Percentiles rank a stretch among this genome's conserved stretches.
Evolutionary conservation across 2,888 invertebrate genomes (phyloP).

Genomic region (Metalampra italica): DNA sequence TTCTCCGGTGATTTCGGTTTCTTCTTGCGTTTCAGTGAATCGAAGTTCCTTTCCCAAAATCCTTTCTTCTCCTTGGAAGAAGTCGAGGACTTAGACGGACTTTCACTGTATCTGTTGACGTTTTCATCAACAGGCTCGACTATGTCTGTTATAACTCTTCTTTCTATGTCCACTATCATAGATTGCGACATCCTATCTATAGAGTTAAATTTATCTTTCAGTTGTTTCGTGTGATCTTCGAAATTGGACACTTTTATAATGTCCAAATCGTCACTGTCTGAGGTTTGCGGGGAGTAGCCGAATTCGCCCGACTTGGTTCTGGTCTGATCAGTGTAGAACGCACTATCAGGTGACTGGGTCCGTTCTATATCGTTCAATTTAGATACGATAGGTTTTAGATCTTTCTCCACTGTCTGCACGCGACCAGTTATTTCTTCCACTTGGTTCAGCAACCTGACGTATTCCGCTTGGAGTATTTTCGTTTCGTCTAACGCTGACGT

Average conservation of each 20-base stretch:
- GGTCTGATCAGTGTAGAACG: constrained; percentile 77
- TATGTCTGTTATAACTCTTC: constrained; percentile 48
- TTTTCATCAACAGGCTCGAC: constrained; percentile 31
- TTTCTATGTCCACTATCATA: constrained; percentile 72
- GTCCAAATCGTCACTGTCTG: constrained; percentile 68
- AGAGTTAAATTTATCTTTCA: constrained; percentile 70
- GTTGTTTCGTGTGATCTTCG: constrained; percentile 59
- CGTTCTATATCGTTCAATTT: constrained; percentile 66
- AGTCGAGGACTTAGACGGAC: constrained; percentile 63
- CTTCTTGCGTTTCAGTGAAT: constrained; percentile 68
- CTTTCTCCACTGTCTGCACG: constrained; percentile 82
- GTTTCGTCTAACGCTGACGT: constrained; percentile 84
- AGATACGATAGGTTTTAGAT: constrained; percentile 73
- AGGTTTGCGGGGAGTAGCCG: constrained; percentile 68
- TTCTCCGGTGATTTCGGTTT: constrained; percentile 65
- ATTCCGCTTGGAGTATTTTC: constrained; percentile 83
- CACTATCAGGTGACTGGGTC: constrained; percentile 67
- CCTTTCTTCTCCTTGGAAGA: constrained; percentile 72
- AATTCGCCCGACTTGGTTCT: constrained; percentile 70
- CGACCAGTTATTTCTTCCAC: constrained; percentile 84
- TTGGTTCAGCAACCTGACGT: constrained; percentile 58
- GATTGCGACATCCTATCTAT: constrained; percentile 76
- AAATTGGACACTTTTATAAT: constrained; percentile 50
- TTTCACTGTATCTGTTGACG: constrained; percentile 37
- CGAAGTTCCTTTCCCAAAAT: constrained; percentile 75